Conservation (phyloP, 2,797 vertebrate genomes). For the Sebastes hopkinsi region DNA sequence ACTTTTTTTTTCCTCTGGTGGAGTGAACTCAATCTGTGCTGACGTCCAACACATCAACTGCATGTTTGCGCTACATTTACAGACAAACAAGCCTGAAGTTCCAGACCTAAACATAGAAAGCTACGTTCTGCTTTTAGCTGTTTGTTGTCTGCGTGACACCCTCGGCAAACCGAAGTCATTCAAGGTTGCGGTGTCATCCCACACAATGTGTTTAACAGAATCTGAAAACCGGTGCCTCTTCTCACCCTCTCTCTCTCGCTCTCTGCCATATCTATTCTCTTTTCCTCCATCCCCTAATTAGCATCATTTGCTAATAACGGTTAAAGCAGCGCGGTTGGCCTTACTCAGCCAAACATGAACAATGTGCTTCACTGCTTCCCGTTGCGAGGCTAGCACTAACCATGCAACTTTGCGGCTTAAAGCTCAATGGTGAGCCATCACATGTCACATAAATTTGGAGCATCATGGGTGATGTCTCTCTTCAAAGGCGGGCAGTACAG, state of each 20-base stretch:
- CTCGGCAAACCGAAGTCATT: slow-evolving; percentile 12
- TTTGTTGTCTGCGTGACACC: slow-evolving; percentile 25
- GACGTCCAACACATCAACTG: slow-evolving; percentile 46
- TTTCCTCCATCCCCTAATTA: background rate
- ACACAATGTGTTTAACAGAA: slow-evolving; percentile 20
- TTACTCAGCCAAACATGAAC: slow-evolving; percentile 9
- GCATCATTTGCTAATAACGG: background rate
- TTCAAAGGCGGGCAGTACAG: slow-evolving; percentile 46
- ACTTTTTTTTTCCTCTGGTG: slow-evolving; percentile 4
- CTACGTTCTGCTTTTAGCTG: slow-evolving; percentile 47
- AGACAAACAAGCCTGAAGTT: slow-evolving; percentile 52
- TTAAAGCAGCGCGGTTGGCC: background rate
- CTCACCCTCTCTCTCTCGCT: background rate
- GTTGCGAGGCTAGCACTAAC: slow-evolving; percentile 6
- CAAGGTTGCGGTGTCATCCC: slow-evolving; percentile 33
- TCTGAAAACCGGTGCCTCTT: background rate
- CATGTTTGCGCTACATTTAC: slow-evolving; percentile 34
- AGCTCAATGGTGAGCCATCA: slow-evolving; percentile 46
- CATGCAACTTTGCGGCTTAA: background rate
- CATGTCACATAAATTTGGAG: slow-evolving; percentile 60
- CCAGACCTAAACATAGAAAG: slow-evolving; percentile 56
- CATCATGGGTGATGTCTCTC: slow-evolving; percentile 52
- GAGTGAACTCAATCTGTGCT: slow-evolving; percentile 35
- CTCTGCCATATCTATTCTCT: background rate
- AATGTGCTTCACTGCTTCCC: slow-evolving; percentile 4